Evolutionary conservation across 2,113 vertebrate genomes (phyloP).

Genomic region (Ivindomyrus marchei): DNA sequence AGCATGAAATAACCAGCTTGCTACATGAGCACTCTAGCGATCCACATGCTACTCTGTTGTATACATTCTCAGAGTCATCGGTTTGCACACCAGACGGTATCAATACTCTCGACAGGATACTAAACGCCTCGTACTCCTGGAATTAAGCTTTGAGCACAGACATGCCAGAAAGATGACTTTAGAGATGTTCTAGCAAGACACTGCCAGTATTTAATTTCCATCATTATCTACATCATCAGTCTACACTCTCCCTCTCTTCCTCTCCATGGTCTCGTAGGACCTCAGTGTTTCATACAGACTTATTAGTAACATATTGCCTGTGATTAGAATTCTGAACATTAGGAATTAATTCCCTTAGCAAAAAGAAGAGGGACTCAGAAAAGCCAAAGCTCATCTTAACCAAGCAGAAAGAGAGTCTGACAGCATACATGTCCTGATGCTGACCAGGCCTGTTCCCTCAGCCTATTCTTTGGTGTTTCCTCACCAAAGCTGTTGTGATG

Average conservation of each 20-base stretch:
- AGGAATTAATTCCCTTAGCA: not conserved
- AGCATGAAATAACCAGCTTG: not conserved
- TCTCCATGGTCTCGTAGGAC: not conserved
- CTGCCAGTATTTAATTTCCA: not conserved
- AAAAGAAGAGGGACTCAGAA: not conserved
- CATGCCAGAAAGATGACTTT: not conserved
- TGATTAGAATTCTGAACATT: not conserved
- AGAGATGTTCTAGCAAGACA: not conserved
- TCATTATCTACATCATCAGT: slow-evolving; percentile 1
- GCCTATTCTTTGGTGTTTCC: too few relatives aligned
- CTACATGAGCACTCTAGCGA: not conserved
- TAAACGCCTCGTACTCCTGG: not conserved
- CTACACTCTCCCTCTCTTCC: not conserved
- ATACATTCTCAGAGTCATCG: not conserved
- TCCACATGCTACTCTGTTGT: not conserved
- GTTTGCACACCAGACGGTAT: not conserved
- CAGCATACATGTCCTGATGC: not conserved
- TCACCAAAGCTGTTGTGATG: not conserved
- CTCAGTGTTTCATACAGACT: slow-evolving; percentile 2
- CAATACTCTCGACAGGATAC: not conserved
- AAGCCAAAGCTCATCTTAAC: not conserved
- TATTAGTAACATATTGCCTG: slow-evolving; percentile 2
- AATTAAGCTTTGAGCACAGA: not conserved
- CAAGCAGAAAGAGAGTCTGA: not conserved
- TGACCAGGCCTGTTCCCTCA: not conserved